Percentiles rank a stretch among this genome's conserved stretches.
Conservation (phyloP, 1,140 invertebrate genomes). For the Ptiloglossa arizonensis region DNA sequence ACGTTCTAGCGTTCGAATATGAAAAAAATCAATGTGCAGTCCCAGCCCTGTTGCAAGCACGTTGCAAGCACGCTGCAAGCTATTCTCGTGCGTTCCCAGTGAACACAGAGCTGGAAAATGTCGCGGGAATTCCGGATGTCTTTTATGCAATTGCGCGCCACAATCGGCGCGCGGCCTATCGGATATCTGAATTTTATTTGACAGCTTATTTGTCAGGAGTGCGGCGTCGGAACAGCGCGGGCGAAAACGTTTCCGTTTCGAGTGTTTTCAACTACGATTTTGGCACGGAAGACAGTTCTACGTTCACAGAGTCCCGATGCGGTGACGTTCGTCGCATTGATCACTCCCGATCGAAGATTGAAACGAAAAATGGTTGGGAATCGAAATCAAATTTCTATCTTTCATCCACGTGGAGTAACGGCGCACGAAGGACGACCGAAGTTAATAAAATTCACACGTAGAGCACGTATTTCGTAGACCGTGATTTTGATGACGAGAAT, state of each 20-base stretch:
- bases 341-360: background rate
- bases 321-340: background rate
- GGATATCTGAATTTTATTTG: slow-evolving; percentile 43
- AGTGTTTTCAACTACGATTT: background rate
- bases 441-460: no score
- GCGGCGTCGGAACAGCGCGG: background rate
- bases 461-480: no score
- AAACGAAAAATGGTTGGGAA: no score
- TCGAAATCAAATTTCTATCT: no score
- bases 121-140: background rate
- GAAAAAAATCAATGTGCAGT: no score
- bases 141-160: background rate
- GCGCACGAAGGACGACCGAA: no score
- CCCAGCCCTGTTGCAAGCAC: no score
- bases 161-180: background rate
- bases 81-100: background rate
- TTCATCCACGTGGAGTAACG: no score
- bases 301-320: background rate
- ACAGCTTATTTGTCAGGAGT: slow-evolving; percentile 19
- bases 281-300: background rate
- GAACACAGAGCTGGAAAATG: background rate
- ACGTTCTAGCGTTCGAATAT: no score
- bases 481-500: no score
- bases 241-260: slow-evolving; percentile 1
- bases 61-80: background rate